These are phyloP conservation scores for Himalopsyche kuldschensis DNA, from an alignment of 2,888 invertebrate genomes.

Conservation along the genomic window DNA sequence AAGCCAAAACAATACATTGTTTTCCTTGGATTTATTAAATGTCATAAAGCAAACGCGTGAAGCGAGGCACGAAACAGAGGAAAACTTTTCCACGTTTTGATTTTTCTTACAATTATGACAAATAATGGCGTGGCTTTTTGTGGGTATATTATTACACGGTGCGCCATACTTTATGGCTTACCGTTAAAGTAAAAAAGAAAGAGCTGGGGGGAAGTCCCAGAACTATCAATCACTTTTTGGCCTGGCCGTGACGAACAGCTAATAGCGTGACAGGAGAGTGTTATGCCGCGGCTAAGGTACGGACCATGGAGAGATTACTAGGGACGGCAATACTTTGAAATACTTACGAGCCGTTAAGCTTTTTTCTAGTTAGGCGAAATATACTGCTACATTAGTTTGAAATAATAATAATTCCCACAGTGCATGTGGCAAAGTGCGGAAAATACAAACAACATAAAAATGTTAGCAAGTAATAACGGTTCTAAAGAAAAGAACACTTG, in stretches of 20 bases:
- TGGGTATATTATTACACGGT: conserved; percentile 36
- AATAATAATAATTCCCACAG: background rate
- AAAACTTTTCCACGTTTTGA: conserved; percentile 7
- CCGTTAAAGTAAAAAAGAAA: conserved; percentile 12
- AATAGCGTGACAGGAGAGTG: conserved; percentile 34
- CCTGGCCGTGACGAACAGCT: conserved; percentile 38
- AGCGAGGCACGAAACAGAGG: background rate
- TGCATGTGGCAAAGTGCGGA: background rate
- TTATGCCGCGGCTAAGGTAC: background rate
- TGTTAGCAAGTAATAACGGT: background rate
- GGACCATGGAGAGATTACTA: background rate
- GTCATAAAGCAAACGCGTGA: background rate
- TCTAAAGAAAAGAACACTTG: background rate
- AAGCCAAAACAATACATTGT: background rate
- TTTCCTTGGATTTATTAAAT: background rate
- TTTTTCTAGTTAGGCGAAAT: background rate
- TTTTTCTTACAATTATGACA: conserved; percentile 31
- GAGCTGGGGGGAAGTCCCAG: conserved; percentile 19
- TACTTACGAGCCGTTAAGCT: background rate
- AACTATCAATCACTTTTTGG: conserved; percentile 37
- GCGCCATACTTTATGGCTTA: conserved; percentile 24
- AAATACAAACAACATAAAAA: background rate
- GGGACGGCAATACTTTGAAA: background rate
- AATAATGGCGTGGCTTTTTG: conserved; percentile 32
- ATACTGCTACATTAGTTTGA: background rate